Evolutionary conservation across 1,140 invertebrate species (phyloP).

Genomic region (Mylabris phalerata): DNA sequence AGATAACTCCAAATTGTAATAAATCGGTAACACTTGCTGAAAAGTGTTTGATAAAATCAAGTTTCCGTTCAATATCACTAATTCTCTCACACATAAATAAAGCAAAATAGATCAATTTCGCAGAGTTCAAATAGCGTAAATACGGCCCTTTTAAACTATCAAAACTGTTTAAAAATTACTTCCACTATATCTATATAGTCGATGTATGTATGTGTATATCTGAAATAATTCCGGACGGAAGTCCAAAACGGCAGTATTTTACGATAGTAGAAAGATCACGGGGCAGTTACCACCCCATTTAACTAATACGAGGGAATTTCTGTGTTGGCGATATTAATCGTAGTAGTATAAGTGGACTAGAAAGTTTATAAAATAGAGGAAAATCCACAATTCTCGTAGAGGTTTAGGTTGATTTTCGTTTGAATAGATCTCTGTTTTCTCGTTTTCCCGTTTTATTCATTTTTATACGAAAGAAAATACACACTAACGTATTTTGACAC

Average conservation of each 20-base stretch:
- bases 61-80: neutral
- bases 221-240: constrained; percentile 25
- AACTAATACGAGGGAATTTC: constrained; percentile 15
- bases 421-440: no score
- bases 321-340: constrained; percentile 4
- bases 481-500: constrained; percentile 21
- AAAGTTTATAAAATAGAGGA: no score
- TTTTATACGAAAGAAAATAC: no score
- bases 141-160: constrained; percentile 14
- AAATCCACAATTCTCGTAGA: no score
- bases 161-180: constrained; percentile 18
- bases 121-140: constrained; percentile 10
- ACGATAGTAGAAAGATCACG: constrained; percentile 18
- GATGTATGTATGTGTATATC: constrained; percentile 17
- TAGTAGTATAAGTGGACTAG: no score
- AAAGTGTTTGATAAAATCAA: neutral
- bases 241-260: constrained; percentile 23
- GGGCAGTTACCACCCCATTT: constrained; percentile 26
- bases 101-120: constrained; percentile 19
- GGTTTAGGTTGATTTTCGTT: no score
- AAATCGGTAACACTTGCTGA: no score
- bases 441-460: no score
- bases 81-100: neutral
- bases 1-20: no score
- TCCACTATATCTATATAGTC: no score